Evolutionary conservation across 2,797 vertebrate genomes (phyloP), one percentile per base, ranked within the genome.

Genomic region (Hylomyscus alleni): DNA sequence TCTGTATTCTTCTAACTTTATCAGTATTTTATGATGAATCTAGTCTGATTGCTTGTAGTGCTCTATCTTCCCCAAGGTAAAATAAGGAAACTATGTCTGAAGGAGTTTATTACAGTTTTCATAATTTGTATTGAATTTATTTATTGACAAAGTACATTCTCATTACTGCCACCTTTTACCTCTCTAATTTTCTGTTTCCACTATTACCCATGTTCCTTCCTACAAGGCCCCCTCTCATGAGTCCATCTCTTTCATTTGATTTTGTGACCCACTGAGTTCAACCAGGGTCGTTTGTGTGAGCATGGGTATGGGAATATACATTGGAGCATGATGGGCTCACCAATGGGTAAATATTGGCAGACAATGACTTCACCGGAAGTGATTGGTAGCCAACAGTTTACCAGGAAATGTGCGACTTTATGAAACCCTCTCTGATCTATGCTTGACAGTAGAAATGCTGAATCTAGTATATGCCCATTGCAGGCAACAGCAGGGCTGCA

Each of bases 1-100:
- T 87, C 3, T 58, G 31, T 78, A 90, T 93, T 90, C 90, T 90
- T 73, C 31, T 54, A 80, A 34, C 83, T 54, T 56, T 89, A 54
- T 92, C 76, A 91, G 26, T 58, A 58, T 89, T 26, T 37, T 56
- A 86, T 60, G 7, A 22, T 80, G 78, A 88, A 80, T 86, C 44
- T 95, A 81, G 19, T 40, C 54, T 87, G 50, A 89, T 17, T 81
- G 13, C 22, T 86, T 85, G 8, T 72, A 76, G 10, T 77, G 0
- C 11, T 91, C 6, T 19, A 1, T 37, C 29, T 95, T 6, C 56
- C 31, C 22, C 14, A 2, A 20, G 15, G 78, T 72, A 76, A 69
- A 92, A 69, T 54, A 20, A 31, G 47, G 88, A 86, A 75, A 92
- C 62, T 62, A 67, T 24, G 20, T 34, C 56, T 60, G 47, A 94